Evolutionary conservation across 2,888 invertebrate genomes (phyloP).

Genomic region (Aphrophora alni): DNA sequence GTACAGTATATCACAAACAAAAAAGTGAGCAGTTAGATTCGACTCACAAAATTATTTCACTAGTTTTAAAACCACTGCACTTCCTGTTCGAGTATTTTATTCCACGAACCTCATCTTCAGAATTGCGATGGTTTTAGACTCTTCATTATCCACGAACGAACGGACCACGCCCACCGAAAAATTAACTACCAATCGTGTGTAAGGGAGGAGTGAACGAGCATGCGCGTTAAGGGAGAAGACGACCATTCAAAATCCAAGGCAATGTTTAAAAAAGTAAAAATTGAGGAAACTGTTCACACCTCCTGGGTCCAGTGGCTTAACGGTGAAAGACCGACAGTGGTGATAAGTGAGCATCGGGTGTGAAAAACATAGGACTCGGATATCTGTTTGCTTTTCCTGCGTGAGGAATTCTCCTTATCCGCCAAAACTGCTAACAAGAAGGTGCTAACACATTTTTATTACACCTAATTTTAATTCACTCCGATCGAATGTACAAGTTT

Average conservation of each 20-base stretch:
- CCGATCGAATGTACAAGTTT: neutral
- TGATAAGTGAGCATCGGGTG: neutral
- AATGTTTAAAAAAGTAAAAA: constrained; percentile 3
- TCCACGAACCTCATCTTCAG: neutral
- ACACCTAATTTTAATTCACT: neutral
- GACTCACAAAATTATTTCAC: neutral
- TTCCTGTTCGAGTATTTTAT: neutral
- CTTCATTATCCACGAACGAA: neutral
- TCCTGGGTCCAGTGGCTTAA: neutral
- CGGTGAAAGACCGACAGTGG: constrained; percentile 9
- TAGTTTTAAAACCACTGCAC: neutral
- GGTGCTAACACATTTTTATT: constrained; percentile 9
- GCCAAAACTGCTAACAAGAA: constrained; percentile 5
- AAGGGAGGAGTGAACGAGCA: neutral
- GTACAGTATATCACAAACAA: no score
- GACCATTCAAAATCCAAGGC: neutral
- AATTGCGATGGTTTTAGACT: neutral
- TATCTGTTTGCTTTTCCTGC: constrained; percentile 6
- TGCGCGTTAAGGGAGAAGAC: neutral
- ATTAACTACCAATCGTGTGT: neutral
- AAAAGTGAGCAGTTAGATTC: neutral
- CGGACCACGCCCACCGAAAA: neutral
- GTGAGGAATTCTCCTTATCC: neutral
- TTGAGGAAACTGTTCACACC: constrained; percentile 9
- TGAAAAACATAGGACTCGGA: constrained; percentile 6